Base-by-base conservation (phyloP, 35 echinoderm and acorn worm genomes). In the Apostichopus japonicus region DNA sequence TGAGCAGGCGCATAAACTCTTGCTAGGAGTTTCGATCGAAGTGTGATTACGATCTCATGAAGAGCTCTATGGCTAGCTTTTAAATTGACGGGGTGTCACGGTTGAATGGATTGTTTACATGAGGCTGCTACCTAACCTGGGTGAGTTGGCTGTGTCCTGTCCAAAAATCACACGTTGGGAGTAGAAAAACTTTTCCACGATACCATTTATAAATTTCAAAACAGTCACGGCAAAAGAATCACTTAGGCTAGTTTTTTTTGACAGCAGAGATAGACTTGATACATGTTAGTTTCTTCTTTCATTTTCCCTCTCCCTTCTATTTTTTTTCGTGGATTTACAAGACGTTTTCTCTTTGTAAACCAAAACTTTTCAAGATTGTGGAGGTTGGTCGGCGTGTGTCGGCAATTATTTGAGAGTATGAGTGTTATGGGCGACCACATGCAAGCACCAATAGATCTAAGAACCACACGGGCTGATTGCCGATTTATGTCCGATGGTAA, bases 11-110 rank as follows among this genome's bases (percentile, higher is more conserved):
- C 86, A 89, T 54, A 89, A 89, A 72, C 62, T 73, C 61, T 44
- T 67, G 63, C 51, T 89, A 89, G 61, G 86, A 89, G 56, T 89
- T 89, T 89, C 61, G 86, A 57, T 56, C 10, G 57, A 89, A 89
- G 86, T 89, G 86, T 89, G 56, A 73, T 89, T 67, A 89, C 44
- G 57, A 15, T 72, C 63, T 67, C 86, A 89, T 7, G 67, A 62
- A 63, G 86, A 72, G 24, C 63, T 53, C 62, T 71, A 72, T 54
- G 86, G 86, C 22, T 19, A 75, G 70, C 71, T 21, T 89, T 89
- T 72, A 89, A 89, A 72, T 72, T 89, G 86, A 89, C 86, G 51
- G 52, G 54, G 86, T 89, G 86, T 72, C 86, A 89, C 86, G 86
- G 56, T 27, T 89, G 86, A 65, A 19, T 14, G 86, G 81, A 84